These are phyloP conservation scores for Panulirus ornatus DNA, from an alignment of 1,140 invertebrate species.

Conservation along the genomic window DNA sequence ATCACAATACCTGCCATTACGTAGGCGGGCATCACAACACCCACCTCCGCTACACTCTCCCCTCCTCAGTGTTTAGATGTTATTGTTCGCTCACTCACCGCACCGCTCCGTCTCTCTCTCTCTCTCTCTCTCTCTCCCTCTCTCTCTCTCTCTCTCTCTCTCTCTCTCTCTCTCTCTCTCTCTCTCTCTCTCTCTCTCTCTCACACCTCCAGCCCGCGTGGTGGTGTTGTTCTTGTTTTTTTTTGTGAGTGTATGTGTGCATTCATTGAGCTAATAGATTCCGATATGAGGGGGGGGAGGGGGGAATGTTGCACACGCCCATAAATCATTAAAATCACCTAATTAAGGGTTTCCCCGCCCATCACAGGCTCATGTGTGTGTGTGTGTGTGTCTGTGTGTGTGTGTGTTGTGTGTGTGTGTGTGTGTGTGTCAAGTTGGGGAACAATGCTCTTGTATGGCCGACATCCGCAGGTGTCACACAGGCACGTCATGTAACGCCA, in stretches of 20 bases:
- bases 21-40: slow-evolving; percentile 18
- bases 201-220: not conserved
- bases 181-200: not conserved
- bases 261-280: slow-evolving; percentile 15
- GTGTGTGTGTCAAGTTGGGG: too few relatives aligned
- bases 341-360: too few relatives aligned
- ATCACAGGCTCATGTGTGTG: too few relatives aligned
- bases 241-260: not conserved
- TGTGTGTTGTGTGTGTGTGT: too few relatives aligned
- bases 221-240: not conserved
- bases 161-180: not conserved
- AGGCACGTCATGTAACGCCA: too few relatives aligned
- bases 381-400: too few relatives aligned
- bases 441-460: too few relatives aligned
- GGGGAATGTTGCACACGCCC: not conserved
- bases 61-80: not conserved
- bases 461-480: too few relatives aligned
- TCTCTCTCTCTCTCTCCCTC: not conserved
- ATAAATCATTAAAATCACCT: not conserved
- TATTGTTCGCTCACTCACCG: not conserved
- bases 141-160: not conserved
- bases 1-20: slow-evolving; percentile 64
- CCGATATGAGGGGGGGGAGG: not conserved
- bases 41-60: not conserved
- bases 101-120: slow-evolving; percentile 2